Conservation (phyloP, 2,113 vertebrate species). For the Microcebus tavaratra region DNA sequence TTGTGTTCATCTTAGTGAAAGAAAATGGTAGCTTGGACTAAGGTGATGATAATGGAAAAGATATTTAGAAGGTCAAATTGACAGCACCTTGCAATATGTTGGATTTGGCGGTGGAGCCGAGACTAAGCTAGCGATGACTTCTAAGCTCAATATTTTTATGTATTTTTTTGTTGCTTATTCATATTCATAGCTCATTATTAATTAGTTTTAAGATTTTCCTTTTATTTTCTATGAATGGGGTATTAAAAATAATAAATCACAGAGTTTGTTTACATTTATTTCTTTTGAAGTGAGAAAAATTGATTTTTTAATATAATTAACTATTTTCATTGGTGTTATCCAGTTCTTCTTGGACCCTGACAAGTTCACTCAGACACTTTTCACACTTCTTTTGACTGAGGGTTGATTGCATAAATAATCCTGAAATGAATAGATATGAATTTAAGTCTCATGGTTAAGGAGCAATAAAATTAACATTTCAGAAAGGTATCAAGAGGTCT, state of each 20-base stretch:
- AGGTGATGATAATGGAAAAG: background rate
- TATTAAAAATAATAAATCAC: background rate
- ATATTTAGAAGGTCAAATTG: background rate
- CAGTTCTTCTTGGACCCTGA: background rate
- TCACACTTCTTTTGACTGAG: background rate
- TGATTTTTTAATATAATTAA: background rate
- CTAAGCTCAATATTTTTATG: background rate
- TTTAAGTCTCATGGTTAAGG: background rate
- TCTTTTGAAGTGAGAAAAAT: background rate
- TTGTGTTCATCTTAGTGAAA: background rate
- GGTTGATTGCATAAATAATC: background rate
- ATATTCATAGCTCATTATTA: background rate
- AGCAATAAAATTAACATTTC: background rate
- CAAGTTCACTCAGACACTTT: background rate
- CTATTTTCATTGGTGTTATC: background rate
- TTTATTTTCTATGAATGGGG: background rate
- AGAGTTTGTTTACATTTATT: background rate
- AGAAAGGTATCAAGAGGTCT: background rate
- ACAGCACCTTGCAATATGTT: background rate
- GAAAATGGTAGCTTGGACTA: background rate
- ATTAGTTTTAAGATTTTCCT: background rate
- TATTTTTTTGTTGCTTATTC: background rate
- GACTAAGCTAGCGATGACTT: background rate
- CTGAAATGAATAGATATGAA: background rate
- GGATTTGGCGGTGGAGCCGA: background rate